Evolutionary conservation across 2,113 vertebrate genomes (phyloP), one percentile per base, ranked within the genome.

Genomic region (Phrynosoma platyrhinos): DNA sequence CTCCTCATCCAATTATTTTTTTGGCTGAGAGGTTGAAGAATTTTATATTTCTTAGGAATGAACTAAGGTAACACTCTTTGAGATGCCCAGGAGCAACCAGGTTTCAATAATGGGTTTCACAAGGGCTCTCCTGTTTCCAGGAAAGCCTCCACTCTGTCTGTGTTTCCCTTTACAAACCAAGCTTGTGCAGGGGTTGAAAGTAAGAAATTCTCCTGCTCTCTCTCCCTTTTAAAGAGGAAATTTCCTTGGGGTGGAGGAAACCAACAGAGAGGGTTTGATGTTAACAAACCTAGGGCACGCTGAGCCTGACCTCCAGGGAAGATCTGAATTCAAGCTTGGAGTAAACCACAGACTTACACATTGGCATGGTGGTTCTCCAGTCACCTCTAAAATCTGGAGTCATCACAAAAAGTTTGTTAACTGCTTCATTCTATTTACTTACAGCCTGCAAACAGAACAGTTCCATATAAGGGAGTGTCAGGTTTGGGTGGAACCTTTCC

Each of bases 391-490:
- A 76, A 84, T 36, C n/a, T 20, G 23, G 13, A 18, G 32, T 4
- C 52, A 53, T 78, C 42, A 27, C 40, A 52, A 52, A 4, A 79
- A 2, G 64, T 58, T 16, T 16, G 47, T 69, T 42, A 52, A 10
- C 2, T 27, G 9, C 14, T 55, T 16, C 40, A 36, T 16, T 52
- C 47, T 20, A 52, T 58, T 86, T 92, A 97, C 97, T 87, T 95
- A 97, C 97, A 97, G 94, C 97, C 97, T 14, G 94, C 95, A 93
- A 97, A 97, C 71, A 97, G n/a, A n/a, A 97, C 97, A 7, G 96
- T 94, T 92, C 97, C 97, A 66, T 78, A 88, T 6, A 95, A 25
- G 0, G 3, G 40, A 16, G 74, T 30, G 12, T 0, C 9, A 2
- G 0, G 0, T 2, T 9, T 3, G 7, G 2, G 3, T 36, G 23